A percentile compares a stretch with the other conserved stretches of the same genome.
phyloP scores from a whole-genome alignment of 2,888 invertebrate species.

The Noctua fimbriata region DNA sequence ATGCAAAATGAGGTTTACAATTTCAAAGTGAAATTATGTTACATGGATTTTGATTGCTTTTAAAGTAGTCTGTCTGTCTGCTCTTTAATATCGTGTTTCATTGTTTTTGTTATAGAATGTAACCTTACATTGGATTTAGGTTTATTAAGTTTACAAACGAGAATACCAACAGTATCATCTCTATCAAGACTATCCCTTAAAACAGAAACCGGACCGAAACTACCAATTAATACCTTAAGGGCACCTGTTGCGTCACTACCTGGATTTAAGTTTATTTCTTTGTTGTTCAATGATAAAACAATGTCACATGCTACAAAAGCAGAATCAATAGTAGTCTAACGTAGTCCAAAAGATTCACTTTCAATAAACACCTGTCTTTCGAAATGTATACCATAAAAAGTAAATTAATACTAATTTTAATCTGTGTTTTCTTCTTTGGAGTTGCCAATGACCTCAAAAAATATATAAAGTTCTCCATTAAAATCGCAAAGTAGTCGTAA shows the following conservation, averaged over 20 bases:
- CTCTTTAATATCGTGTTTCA: slow-evolving; percentile 23
- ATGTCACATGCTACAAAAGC: background rate
- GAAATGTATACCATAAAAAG: slow-evolving; percentile 33
- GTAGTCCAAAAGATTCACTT: slow-evolving; percentile 6
- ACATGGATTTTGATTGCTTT: slow-evolving; percentile 55
- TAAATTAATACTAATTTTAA: slow-evolving; percentile 19
- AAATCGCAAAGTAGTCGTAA: slow-evolving; percentile 35
- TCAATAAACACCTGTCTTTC: slow-evolving; percentile 40
- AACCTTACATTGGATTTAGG: slow-evolving; percentile 2
- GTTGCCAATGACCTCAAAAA: slow-evolving; percentile 47
- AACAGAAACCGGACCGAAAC: background rate
- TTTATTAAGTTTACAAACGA: slow-evolving; percentile 7
- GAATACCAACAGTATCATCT: background rate
- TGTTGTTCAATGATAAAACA: background rate
- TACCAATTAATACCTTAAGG: background rate
- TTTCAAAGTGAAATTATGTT: slow-evolving; percentile 52
- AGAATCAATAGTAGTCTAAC: background rate
- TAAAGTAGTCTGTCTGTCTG: slow-evolving; percentile 41
- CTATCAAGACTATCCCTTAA: background rate
- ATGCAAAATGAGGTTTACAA: slow-evolving; percentile 56
- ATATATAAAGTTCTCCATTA: slow-evolving; percentile 32
- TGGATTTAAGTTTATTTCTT: background rate
- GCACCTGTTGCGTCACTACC: background rate
- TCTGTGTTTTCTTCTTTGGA: slow-evolving; percentile 30
- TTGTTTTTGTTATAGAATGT: slow-evolving; percentile 23